Conservation (phyloP, 2,113 vertebrate species). For the Dermatemys mawii region DNA sequence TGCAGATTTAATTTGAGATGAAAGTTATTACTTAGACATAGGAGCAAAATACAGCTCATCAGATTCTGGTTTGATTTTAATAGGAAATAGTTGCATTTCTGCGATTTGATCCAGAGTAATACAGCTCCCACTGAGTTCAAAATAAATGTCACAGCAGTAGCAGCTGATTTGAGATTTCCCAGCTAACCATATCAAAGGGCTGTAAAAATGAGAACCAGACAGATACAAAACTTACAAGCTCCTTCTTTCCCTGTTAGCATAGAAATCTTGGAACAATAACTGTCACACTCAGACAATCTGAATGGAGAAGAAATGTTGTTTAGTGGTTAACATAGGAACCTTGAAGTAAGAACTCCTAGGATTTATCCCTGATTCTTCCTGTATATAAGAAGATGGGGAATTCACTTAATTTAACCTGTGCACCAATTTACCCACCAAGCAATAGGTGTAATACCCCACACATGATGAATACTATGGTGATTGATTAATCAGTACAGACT, state of each 20-base stretch:
- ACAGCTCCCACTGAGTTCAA: background rate
- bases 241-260: background rate
- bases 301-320: background rate
- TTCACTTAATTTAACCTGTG: background rate
- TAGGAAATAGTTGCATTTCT: background rate
- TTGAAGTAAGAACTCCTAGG: background rate
- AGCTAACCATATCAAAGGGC: background rate
- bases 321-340: background rate
- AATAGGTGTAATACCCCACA: background rate
- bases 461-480: background rate
- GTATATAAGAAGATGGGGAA: background rate
- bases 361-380: background rate
- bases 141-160: background rate
- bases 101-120: background rate
- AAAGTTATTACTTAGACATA: background rate
- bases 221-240: background rate
- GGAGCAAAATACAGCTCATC: background rate
- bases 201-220: background rate
- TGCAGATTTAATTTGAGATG: background rate
- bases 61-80: background rate
- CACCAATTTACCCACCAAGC: background rate
- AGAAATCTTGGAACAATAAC: background rate
- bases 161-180: background rate
- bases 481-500: background rate
- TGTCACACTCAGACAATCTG: background rate